These are phyloP conservation scores for Hipparchia sbordonii DNA, from an alignment of 2,888 invertebrate genomes.

Conservation along the genomic window DNA sequence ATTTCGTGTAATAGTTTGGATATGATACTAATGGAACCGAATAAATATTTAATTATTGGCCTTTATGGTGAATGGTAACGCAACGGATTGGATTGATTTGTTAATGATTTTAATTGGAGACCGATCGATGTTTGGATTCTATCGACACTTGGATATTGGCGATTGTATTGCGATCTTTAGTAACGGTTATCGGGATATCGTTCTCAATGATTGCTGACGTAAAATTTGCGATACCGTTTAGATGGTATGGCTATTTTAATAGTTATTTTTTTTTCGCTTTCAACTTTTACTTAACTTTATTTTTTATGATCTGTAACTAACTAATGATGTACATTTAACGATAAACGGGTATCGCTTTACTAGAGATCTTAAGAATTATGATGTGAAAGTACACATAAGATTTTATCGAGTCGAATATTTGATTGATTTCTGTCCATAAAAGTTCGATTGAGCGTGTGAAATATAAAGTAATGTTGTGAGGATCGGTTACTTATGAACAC, in stretches of 20 bases:
- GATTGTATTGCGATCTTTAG: constrained; percentile 17
- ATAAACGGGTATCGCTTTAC: constrained; percentile 43
- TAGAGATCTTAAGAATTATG: constrained; percentile 46
- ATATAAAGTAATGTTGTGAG: background rate
- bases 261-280: constrained; percentile 19
- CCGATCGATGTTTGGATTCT: constrained; percentile 47
- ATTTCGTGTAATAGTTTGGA: constrained; percentile 67
- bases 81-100: constrained; percentile 65
- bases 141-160: constrained; percentile 41
- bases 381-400: constrained; percentile 13
- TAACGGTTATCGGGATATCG: constrained; percentile 26
- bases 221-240: constrained; percentile 44
- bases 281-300: constrained; percentile 31
- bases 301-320: constrained; percentile 33
- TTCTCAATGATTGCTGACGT: constrained; percentile 7
- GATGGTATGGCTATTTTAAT: constrained; percentile 43
- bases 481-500: background rate
- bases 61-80: constrained; percentile 77
- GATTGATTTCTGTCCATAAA: background rate
- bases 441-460: constrained; percentile 52
- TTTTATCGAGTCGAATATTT: constrained; percentile 1
- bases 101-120: constrained; percentile 69
- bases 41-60: constrained; percentile 78
- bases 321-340: constrained; percentile 28
- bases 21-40: constrained; percentile 73